Evolutionary conservation across 2,888 invertebrate genomes (phyloP), one percentile per base, ranked within the genome.

Genomic region (Smittia sp.): DNA sequence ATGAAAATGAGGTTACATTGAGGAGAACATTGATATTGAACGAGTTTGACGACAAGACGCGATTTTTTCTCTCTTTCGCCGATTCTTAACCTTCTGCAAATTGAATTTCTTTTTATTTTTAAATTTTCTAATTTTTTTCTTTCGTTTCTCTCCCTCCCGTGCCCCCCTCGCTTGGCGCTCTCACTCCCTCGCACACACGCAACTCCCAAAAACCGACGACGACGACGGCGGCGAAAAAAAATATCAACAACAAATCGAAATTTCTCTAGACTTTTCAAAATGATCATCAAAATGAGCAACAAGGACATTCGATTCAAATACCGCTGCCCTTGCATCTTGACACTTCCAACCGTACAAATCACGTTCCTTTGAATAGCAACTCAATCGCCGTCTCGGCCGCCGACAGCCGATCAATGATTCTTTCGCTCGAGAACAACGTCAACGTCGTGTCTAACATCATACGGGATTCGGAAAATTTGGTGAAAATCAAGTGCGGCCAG

Each of bases 401-500:
- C 41, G 73, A 73, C 32, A 73, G 73, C 27, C 73, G 73, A 58
- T 72, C 72, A 18, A 73, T 73, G 73, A 73, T 73, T 20, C 65
- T 73, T n/a, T 73, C 73, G 27, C 62, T 73, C 41, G 72, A 72
- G 41, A 73, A 73, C 46, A 73, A 73, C 32, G 65, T 65, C 32
- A 73, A 73, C 25, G 65, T 73, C 18, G 63, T 63, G 32, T 65
- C 73, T 11, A 65, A 73, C 46, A 65, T 73, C 41, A 65, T 73
- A 15, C 9, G 73, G 15, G 73, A 63, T 46, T 65, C 63, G 25
- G 73, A 73, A 58, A 74, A 74, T 68, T 58, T 68, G 67, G 41
- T 74, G 22, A 75, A 75, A 74, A 74, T 75, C 65, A 75, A 75
- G 46, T 75, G 75, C 69, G 73, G 73, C 11, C 75, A 75, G 32